Evolutionary conservation across 1,140 invertebrate species (phyloP).

Genomic region (Heterodera schachtii): DNA sequence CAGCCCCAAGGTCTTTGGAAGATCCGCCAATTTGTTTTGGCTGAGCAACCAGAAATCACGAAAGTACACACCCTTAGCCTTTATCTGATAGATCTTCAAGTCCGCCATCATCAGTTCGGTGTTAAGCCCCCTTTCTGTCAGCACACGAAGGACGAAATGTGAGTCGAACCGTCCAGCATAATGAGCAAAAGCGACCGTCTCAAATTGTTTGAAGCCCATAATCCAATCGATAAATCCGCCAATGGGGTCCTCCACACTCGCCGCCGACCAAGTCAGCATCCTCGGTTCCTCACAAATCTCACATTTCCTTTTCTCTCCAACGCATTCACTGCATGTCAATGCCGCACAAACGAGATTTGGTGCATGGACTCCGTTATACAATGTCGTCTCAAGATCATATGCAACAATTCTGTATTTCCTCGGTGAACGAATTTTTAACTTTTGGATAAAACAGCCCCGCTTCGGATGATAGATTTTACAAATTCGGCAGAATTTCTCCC

Average conservation of each 20-base stretch:
- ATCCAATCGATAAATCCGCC: neutral
- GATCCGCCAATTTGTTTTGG: neutral
- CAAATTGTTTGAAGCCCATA: neutral
- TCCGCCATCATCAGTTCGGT: neutral
- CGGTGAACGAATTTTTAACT: neutral
- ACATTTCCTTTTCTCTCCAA: neutral
- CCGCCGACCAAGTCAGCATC: neutral
- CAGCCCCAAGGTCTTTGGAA: neutral
- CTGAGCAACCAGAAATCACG: neutral
- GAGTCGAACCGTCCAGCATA: neutral
- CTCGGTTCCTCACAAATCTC: neutral
- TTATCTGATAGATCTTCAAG: conserved; percentile 1
- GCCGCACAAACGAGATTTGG: neutral
- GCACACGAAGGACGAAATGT: neutral
- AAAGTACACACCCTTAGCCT: neutral
- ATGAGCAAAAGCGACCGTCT: neutral
- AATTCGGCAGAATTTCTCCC: neutral
- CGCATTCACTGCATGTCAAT: neutral
- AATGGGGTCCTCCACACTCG: neutral
- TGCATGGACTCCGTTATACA: neutral
- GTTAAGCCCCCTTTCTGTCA: no score
- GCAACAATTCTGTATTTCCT: neutral
- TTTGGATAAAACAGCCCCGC: neutral
- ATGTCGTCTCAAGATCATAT: neutral
- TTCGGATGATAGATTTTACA: neutral